Evolutionary conservation across 2,888 invertebrate genomes (phyloP).

Genomic region (Reticulitermes lucifugus): DNA sequence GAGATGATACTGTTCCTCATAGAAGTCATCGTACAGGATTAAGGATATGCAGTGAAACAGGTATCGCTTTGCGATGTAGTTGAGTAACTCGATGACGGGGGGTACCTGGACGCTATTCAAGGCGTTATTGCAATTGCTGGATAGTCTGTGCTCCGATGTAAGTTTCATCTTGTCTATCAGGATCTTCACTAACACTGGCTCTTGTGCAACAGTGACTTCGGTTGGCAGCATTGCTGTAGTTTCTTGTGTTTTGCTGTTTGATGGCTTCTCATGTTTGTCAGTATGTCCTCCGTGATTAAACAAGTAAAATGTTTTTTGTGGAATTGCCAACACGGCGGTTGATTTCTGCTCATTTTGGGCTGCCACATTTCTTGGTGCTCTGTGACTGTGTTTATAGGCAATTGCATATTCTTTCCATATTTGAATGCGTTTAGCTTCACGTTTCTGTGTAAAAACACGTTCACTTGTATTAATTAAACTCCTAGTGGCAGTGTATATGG

Average conservation of each 20-base stretch:
- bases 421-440: neutral
- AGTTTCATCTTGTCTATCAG: neutral
- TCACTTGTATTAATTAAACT: neutral
- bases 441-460: neutral
- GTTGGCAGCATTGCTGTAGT: neutral
- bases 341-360: neutral
- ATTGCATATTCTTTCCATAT: neutral
- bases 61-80: conserved; percentile 71
- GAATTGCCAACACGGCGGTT: no score
- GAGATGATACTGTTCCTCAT: conserved; percentile 60
- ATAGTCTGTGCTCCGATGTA: neutral
- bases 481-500: neutral
- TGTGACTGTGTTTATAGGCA: no score
- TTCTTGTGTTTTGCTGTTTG: neutral
- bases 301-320: no score
- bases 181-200: neutral
- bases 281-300: no score
- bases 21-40: conserved; percentile 74
- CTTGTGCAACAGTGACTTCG: neutral
- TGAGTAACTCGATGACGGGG: conserved; percentile 69
- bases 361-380: no score
- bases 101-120: conserved; percentile 51
- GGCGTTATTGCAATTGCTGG: neutral
- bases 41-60: conserved; percentile 74
- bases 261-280: no score